Percentiles rank a stretch among this genome's conserved stretches.
These are phyloP conservation scores for Timema cristinae DNA, from an alignment of 2,888 invertebrate species.

Conservation along the genomic window DNA sequence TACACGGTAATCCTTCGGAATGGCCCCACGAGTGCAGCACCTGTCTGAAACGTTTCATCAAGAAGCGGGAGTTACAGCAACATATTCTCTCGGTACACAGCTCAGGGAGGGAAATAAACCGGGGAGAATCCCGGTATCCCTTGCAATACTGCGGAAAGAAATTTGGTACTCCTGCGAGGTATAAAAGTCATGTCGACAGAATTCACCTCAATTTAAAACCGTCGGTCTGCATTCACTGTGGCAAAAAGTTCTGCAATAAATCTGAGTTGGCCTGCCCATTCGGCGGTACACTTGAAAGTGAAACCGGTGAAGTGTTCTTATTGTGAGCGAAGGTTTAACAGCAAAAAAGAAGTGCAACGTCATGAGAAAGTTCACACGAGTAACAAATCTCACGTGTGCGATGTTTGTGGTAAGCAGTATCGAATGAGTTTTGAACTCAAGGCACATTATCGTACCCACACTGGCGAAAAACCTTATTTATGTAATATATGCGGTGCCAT, in stretches of 20 bases:
- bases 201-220: conserved; percentile 4
- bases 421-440: not conserved
- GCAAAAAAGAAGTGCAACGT: not conserved
- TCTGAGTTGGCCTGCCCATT: not conserved
- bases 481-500: not conserved
- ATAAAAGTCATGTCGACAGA: not conserved
- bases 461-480: not conserved
- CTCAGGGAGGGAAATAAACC: no score
- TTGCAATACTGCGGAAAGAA: not conserved
- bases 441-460: not conserved
- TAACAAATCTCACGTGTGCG: not conserved
- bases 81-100: no score
- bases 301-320: not conserved
- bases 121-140: not conserved
- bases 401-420: not conserved
- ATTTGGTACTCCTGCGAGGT: not conserved
- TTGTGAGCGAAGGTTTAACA: not conserved
- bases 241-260: conserved; percentile 5
- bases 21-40: no score
- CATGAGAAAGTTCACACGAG: not conserved
- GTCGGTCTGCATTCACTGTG: not conserved
- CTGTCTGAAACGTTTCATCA: no score
- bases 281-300: not conserved
- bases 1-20: not conserved
- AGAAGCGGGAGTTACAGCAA: no score